Base-by-base conservation (phyloP, 2,113 vertebrate genomes). In the Phaetusa simplex region DNA sequence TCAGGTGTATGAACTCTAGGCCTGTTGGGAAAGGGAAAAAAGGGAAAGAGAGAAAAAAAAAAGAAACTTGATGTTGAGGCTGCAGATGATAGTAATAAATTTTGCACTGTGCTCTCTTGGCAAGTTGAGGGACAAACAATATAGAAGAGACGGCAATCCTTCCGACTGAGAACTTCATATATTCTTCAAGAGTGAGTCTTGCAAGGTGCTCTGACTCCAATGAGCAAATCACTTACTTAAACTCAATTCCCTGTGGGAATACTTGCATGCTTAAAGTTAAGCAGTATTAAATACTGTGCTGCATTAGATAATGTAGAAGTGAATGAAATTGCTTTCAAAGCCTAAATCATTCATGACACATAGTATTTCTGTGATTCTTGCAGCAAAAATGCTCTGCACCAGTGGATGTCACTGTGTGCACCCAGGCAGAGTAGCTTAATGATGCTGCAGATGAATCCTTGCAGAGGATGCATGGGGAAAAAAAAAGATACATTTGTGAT, bases 381-480 rank as follows among this genome's bases (percentile, higher is more conserved):
- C 15, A 78, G 65, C 70, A 89, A 86, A 95, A 95, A 55, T 43
- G 4, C 14, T 88, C 12, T 86, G n/a, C 86, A 56, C 95, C 94
- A 87, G 85, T 83, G 86, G 91, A 92, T 97, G 96, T 94, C 95
- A 96, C 93, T 95, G 64, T 86, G 77, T 89, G 65, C 89, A 86
- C 10, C 67, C 50, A 72, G 77, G 66, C 86, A 81, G 58, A 88
- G 56, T 15, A 80, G 71, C 74, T 91, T 83, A 93, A 92, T 59
- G 83, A 73, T 64, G 65, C 55, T 88, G 72, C 47, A 82, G 58
- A 90, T 88, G 36, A 82, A 86, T 69, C 23, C n/a, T 88, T 91
- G 55, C 34, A 85, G 81, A 82, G 36, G 43, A 36, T 50, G 24
- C 20, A 34, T 5, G 8, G 20, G 34, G 8, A 40, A 66, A 62